These are phyloP conservation scores for Acanthosoma haemorrhoidale DNA, from an alignment of 2,888 invertebrate genomes.

Conservation along the genomic window DNA sequence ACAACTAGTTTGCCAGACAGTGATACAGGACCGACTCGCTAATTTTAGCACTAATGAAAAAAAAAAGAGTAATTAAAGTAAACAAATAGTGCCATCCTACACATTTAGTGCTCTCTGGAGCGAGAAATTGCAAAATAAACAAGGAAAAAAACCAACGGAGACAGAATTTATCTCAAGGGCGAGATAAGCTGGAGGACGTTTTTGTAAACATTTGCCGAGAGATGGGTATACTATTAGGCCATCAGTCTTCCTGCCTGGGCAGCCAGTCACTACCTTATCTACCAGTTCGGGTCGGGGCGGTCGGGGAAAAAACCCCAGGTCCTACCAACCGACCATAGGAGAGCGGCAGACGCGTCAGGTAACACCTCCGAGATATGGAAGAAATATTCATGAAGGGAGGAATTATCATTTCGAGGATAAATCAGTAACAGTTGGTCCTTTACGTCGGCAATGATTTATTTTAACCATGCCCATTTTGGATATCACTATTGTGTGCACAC, in stretches of 20 bases:
- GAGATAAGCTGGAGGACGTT: not conserved
- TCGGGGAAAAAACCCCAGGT: not conserved
- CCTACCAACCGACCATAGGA: not conserved
- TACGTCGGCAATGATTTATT: not conserved
- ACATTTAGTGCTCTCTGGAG: too few species aligned
- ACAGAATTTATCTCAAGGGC: not conserved
- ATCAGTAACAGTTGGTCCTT: too few species aligned
- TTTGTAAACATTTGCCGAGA: not conserved
- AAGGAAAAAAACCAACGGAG: not conserved
- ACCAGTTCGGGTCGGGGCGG: too few species aligned
- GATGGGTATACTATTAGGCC: too few species aligned
- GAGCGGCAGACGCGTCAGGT: not conserved
- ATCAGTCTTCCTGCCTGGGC: not conserved
- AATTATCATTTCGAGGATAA: not conserved
- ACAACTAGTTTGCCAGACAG: too few species aligned
- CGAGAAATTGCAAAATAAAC: too few species aligned
- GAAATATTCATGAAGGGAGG: conserved; percentile 18
- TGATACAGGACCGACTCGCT: too few species aligned
- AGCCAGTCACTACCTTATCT: not conserved
- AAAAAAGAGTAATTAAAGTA: too few species aligned
- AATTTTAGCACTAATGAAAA: too few species aligned
- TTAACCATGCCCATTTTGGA: too few species aligned
- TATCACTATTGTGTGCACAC: too few species aligned
- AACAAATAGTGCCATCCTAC: too few species aligned
- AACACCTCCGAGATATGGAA: conserved; percentile 19